A percentile compares a stretch with the other conserved stretches of the same genome.
Evolutionary conservation across 2,113 vertebrate genomes (phyloP).

Genomic region (Ictalurus furcatus): DNA sequence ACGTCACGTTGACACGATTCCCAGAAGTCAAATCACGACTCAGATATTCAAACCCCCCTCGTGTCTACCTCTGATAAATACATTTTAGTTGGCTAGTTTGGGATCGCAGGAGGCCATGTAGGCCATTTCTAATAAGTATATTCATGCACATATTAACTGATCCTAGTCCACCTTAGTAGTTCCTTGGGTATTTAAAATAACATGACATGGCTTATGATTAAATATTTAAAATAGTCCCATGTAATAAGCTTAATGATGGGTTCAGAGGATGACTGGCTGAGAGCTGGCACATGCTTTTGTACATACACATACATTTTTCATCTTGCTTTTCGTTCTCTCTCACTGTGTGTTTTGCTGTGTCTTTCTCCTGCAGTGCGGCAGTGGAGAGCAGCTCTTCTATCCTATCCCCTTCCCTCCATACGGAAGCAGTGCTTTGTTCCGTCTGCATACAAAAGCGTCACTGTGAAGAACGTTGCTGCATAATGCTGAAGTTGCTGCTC

Average conservation of each 20-base stretch:
- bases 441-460: constrained; percentile 16
- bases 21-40: neutral
- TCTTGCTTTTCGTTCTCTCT: neutral
- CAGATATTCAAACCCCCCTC: neutral
- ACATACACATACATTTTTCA: neutral
- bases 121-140: neutral
- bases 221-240: neutral
- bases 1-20: neutral
- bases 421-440: constrained; percentile 10
- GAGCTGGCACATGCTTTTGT: neutral
- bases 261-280: neutral
- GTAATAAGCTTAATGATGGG: neutral
- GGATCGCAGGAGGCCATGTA: neutral
- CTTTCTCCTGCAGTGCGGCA: constrained; percentile 19
- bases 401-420: constrained; percentile 9
- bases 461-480: constrained; percentile 6
- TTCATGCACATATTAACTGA: neutral
- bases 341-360: neutral
- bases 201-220: neutral
- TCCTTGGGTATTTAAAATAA: neutral
- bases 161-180: neutral
- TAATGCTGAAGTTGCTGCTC: neutral
- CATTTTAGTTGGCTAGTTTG: neutral
- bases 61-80: neutral
- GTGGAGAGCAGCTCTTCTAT: neutral